Evolutionary conservation across 1,140 invertebrate species (phyloP), one percentile per base, ranked within the genome.

Genomic region (Cydia strobilella): DNA sequence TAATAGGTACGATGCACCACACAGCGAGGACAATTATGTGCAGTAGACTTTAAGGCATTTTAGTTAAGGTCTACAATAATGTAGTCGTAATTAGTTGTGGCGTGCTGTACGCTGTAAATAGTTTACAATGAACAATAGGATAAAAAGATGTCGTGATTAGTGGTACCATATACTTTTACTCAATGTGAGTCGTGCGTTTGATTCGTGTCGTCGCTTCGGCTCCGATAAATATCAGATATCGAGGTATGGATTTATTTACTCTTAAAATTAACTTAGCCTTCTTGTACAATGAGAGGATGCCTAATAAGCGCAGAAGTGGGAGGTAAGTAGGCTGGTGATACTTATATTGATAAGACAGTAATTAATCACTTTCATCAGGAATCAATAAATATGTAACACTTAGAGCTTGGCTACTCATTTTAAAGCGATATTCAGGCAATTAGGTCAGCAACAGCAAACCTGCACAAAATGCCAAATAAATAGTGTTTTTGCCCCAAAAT

Each of bases 81-180:
- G n/a, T n/a, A 10, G 65, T 3, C 35, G 31, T 69, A 39, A 69
- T 69, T 69, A 39, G n/a, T 35, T 18, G 63, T 18, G 65, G 31
- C 6, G 4, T 69, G 7, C 15, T 69, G 31, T 35, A 69, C 31
- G 31, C 31, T 69, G 31, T 69, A 69, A 69, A 69, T 69, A 69
- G 65, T 69, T 69, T 69, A 20, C 65, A 69, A 69, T 35, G 65
- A 69, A 69, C 65, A 69, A 69, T 69, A 69, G 65, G 31, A 69
- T 69, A 69, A 69, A 69, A 69, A 69, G 65, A 69, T 69, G 65
- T 69, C 65, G 65, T 69, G 65, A 69, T 69, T 69, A 20, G 3
- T 15, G 31, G 65, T 69, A 69, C 65, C n/a, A 18, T n/a, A 35
- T 69, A 39, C 65, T 69, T 69, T 69, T 69, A 69, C 65, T 69